Percentiles rank a stretch among this genome's conserved stretches.
Conservation (phyloP, 2,797 vertebrate species). For the Pseudocheirus occidentalis region DNA sequence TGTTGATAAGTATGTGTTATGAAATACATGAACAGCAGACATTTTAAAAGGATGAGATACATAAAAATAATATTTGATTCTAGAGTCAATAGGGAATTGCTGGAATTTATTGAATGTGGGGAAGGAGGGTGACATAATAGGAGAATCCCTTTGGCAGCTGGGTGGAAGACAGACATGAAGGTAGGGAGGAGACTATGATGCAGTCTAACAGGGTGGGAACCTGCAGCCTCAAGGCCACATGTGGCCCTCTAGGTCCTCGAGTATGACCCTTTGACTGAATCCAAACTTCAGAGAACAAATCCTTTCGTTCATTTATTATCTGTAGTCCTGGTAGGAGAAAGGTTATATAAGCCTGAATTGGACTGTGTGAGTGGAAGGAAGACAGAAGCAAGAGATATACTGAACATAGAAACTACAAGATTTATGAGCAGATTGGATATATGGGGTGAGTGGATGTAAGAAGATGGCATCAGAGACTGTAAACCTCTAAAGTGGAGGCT, state of each 20-base stretch:
- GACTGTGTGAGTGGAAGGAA: background rate
- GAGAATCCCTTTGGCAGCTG: background rate
- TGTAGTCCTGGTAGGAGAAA: background rate
- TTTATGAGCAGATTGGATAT: too few species aligned
- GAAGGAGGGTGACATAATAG: background rate
- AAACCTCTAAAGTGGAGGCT: too few species aligned
- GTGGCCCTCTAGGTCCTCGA: too few species aligned
- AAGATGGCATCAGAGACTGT: too few species aligned
- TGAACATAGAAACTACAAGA: too few species aligned
- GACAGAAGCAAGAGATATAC: too few species aligned
- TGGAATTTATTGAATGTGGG: background rate
- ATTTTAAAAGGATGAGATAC: background rate
- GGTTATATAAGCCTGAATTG: background rate
- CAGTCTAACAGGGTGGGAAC: background rate
- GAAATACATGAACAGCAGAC: background rate
- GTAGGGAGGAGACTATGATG: background rate
- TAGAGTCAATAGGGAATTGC: background rate
- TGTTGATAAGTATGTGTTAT: too few species aligned
- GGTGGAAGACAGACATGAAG: background rate
- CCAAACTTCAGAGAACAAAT: too few species aligned
- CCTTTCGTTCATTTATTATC: too few species aligned
- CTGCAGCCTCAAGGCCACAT: too few species aligned
- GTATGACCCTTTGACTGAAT: too few species aligned
- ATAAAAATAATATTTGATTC: background rate
- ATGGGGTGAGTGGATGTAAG: too few species aligned